These are phyloP conservation scores for Lasioglossum villosulum DNA, from an alignment of 2,888 invertebrate species.

Conservation along the genomic window DNA sequence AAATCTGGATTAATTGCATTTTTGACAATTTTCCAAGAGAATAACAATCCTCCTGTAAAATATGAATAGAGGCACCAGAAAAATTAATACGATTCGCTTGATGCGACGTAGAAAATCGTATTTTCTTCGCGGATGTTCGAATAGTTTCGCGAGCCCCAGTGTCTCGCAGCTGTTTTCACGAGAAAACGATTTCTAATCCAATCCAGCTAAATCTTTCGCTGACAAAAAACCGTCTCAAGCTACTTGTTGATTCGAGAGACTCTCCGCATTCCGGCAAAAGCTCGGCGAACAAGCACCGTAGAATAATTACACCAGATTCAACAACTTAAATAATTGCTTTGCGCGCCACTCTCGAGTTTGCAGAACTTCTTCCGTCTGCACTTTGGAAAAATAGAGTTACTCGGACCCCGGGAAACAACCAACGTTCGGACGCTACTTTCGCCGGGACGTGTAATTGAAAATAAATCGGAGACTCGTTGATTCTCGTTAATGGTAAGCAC, in stretches of 20 bases:
- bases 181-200: conserved; percentile 24
- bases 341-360: neutral
- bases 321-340: neutral
- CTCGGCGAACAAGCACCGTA: neutral
- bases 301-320: conserved; percentile 14
- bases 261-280: neutral
- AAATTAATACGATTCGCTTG: no score
- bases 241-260: conserved; percentile 29
- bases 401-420: neutral
- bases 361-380: neutral
- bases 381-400: neutral
- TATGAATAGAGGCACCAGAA: no score
- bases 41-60: no score
- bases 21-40: no score
- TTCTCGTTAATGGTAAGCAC: neutral
- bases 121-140: no score
- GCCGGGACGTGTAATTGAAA: neutral
- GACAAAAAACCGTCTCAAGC: conserved; percentile 17
- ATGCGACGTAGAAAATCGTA: no score
- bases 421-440: neutral
- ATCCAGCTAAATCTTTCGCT: conserved; percentile 16
- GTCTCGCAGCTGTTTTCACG: neutral
- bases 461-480: neutral
- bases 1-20: no score
- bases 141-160: no score